Conservation (phyloP, 2,797 vertebrate genomes). For the Parauchenoglanis punctatus region DNA sequence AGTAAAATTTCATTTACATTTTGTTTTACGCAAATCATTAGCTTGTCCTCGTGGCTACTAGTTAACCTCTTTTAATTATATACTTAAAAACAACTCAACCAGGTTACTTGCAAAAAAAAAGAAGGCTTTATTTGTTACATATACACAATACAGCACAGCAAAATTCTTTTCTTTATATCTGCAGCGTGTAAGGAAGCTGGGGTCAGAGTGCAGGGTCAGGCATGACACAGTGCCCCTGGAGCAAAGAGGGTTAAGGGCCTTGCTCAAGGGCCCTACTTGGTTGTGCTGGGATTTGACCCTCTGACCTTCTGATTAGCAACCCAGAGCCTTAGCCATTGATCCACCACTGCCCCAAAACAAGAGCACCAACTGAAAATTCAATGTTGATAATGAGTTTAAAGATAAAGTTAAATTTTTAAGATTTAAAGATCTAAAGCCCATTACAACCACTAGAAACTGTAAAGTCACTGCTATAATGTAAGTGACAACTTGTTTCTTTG, state of each 20-base stretch:
- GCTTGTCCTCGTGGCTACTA: background rate
- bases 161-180: background rate
- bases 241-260: no score
- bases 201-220: no score
- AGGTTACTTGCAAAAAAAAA: background rate
- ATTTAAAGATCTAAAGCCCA: background rate
- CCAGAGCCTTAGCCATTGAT: no score
- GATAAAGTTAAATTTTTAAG: no score
- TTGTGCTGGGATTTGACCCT: no score
- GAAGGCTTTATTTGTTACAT: no score
- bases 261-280: no score
- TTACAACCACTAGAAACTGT: background rate
- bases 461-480: background rate
- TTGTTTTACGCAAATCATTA: background rate
- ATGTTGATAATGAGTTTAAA: background rate
- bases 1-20: background rate
- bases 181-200: no score
- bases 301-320: background rate
- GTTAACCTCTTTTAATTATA: background rate
- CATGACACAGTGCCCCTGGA: no score
- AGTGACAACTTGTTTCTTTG: background rate
- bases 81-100: background rate
- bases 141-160: background rate
- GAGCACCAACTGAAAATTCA: background rate
- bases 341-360: no score